Base-by-base conservation (phyloP, 2,797 vertebrate species). In the Pterois miles region DNA sequence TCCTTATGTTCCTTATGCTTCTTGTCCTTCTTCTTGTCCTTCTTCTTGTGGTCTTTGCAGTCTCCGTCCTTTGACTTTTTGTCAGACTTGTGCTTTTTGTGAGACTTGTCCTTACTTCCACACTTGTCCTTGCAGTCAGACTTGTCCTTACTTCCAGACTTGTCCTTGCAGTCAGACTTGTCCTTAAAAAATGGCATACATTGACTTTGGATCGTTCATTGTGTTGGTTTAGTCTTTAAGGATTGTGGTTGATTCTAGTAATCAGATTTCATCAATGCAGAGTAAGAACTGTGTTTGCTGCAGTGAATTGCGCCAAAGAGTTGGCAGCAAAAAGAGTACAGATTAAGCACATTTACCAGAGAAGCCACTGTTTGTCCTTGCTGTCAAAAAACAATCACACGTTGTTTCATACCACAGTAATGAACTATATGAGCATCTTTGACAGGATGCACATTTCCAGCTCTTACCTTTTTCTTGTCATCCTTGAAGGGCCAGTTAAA, bases 71-170 rank as follows among this genome's bases (percentile, higher is more conserved):
- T 46, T 46, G 69, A 64, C 6, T 78, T 60, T 1, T 29, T 53
- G 6, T 33, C 43, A 1, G 59, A 70, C 6, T 75, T 60, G 8
- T 67, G 8, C 22, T 85, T 8, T 16, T 40, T 16, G 38, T 40
- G 5, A 43, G 38, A 40, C 38, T 40, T 40, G 38, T 40, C 38
- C 13, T 38, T 13, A 0, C 38, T 10, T 0, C n/a, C 22, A 0
- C 63, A 67, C 66, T 89, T 78, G 3, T 84, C 63, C 18, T 88
- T 80, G 3, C 11, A 1, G 2, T 52, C 7, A 1, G 52, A 71
- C 38, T 84, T 78, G n/a, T 52, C n/a, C 20, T 83, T 59, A n/a
- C 7, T 2, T 64, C 8, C 4, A 5, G 59, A 65, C 40, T 8
- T 43, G 40, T 43, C 40, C 40, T 43, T 43, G n/a, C 7, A 3